phyloP scores from a whole-genome alignment of 2,113 vertebrate species.

The Tachysurus vachellii region DNA sequence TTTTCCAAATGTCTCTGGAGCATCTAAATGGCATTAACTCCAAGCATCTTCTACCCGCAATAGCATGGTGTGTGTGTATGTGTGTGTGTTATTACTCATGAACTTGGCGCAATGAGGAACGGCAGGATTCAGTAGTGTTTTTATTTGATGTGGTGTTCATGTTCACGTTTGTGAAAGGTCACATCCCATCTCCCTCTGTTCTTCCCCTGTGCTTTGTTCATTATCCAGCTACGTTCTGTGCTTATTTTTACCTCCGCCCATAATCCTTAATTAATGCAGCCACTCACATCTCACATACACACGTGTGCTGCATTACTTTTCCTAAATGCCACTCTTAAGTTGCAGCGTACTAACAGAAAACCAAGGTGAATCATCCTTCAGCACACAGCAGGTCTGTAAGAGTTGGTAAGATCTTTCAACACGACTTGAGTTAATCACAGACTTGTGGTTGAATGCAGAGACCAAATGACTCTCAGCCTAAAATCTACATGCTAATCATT shows the following conservation, averaged over 20 bases:
- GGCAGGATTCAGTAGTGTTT: neutral
- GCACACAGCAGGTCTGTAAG: neutral
- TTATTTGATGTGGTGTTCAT: conserved; percentile 56
- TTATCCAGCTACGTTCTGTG: conserved; percentile 63
- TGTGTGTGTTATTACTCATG: neutral
- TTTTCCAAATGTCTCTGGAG: neutral
- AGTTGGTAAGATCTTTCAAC: neutral
- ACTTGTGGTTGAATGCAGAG: neutral
- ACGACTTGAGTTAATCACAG: neutral
- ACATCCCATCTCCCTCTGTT: conserved; percentile 62
- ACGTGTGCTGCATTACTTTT: neutral
- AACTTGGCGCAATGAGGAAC: neutral
- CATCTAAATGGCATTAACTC: neutral
- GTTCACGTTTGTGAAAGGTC: conserved; percentile 68
- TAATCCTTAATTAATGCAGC: conserved; percentile 73
- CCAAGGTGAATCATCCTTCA: conserved; percentile 1
- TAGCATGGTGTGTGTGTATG: conserved; percentile 1
- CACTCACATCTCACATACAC: conserved; percentile 52
- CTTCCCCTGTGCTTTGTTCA: conserved; percentile 57
- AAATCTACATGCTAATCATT: neutral
- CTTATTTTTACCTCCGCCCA: conserved; percentile 71
- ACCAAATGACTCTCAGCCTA: neutral
- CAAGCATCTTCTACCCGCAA: neutral
- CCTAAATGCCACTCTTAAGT: neutral
- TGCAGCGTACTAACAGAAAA: neutral